Evolutionary conservation across 2,113 vertebrate genomes (phyloP), one percentile per base, ranked within the genome.

Genomic region (Diglossa brunneiventris): DNA sequence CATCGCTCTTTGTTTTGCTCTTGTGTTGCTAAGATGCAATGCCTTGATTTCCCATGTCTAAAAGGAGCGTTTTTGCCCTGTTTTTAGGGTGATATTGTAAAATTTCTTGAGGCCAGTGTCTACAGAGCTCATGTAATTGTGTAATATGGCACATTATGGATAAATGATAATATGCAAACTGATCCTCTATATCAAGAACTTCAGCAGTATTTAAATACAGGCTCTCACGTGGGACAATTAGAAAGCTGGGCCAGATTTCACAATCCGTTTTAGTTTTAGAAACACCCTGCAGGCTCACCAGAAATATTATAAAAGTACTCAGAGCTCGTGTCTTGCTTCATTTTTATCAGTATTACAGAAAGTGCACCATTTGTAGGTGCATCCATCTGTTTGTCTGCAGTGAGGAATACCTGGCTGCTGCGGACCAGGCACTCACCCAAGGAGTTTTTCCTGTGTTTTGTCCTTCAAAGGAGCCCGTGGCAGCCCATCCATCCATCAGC

Each of bases 171-270:
- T 20, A n/a, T 7, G 31, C 42, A 31, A 76, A 79, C 62, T 83
- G 70, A 89, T 80, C 39, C 49, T 2, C 1, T n/a, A 9, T 62
- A 31, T 64, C 75, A 83, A 41, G 68, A 63, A 44, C 35, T 68
- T 63, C 42, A 68, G 73, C 64, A 62, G 6, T 83, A 46, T 83
- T 92, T 75, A 81, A 86, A 79, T 87, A 50, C 44, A 50, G 41
- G 17, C 28, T 74, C 11, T 84, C 42, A 69, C 10, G 7, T 26
- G 39, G 19, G 27, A 49, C 63, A 79, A 7, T 93, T 90, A 76
- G 94, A 74, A 91, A 88, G 68, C 85, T 59, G 68, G 76, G 61
- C 46, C 66, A 56, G 73, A 44, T 93, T 92, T 88, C 85, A 72
- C 79, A 94, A 68, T 44, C 64, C 28, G 7, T 24, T 73, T 66